Conservation (phyloP, 2,797 vertebrate genomes). For the Parauchenoglanis ngamensis region DNA sequence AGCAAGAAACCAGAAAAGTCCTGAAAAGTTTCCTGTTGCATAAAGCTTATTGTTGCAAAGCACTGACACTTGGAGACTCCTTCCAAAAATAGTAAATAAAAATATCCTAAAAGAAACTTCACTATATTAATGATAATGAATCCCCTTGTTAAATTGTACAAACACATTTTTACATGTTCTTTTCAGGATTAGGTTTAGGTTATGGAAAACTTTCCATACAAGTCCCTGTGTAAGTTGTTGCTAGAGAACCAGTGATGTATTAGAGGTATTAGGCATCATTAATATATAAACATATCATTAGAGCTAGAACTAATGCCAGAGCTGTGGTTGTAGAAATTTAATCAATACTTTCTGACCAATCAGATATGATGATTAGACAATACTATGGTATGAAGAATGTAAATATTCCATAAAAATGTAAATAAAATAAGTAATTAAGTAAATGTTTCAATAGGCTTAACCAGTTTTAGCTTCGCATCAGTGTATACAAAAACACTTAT, state of each 20-base stretch:
- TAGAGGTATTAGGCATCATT: not conserved
- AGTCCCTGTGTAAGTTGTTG: not conserved
- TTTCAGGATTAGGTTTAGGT: not conserved
- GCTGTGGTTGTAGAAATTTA: not conserved
- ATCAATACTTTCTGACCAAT: not conserved
- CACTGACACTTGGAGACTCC: not conserved
- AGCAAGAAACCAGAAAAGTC: not conserved
- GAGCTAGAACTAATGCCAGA: not conserved
- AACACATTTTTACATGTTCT: not conserved
- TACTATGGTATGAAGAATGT: not conserved
- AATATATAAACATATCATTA: not conserved
- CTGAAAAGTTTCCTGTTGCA: not conserved
- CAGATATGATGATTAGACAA: not conserved
- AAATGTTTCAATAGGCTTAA: constrained; percentile 14
- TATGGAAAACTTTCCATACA: not conserved
- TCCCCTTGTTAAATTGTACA: not conserved
- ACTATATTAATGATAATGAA: not conserved
- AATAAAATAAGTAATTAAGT: not conserved
- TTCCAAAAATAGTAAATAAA: not conserved
- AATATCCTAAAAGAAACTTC: not conserved
- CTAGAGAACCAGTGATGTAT: not conserved
- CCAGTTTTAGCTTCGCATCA: constrained; percentile 33
- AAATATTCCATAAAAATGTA: not conserved
- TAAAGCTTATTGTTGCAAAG: not conserved
- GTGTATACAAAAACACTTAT: constrained; percentile 39